Evolutionary conservation across 1,140 invertebrate species (phyloP).

Genomic region (Latrodectus geometricus): DNA sequence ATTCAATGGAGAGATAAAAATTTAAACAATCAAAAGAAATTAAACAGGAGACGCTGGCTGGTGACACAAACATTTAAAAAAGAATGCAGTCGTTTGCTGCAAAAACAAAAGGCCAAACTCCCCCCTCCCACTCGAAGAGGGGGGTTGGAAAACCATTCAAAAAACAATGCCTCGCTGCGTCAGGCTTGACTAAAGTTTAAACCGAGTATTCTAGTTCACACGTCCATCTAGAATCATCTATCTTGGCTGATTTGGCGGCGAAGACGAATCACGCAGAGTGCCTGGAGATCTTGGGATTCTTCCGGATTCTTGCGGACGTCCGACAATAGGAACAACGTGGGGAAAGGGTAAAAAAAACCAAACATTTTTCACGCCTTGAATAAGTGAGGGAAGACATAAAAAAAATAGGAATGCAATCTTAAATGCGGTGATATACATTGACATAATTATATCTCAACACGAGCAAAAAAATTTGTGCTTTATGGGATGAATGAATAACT

Average conservation of each 20-base stretch:
- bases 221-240: conserved; percentile 32
- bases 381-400: neutral
- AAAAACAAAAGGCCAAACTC: neutral
- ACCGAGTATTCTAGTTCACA: conserved; percentile 59
- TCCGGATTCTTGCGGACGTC: conserved; percentile 12
- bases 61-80: neutral
- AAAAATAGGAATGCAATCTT: neutral
- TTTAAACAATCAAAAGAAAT: neutral
- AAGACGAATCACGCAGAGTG: conserved; percentile 43
- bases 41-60: conserved; percentile 21
- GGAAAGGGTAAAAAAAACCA: neutral
- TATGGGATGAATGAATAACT: too few species aligned
- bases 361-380: neutral
- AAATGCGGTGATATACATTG: neutral
- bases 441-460: neutral
- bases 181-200: conserved; percentile 37
- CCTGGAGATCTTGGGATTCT: conserved; percentile 33
- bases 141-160: neutral
- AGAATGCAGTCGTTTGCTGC: neutral
- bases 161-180: conserved; percentile 26
- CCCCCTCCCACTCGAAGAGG: neutral
- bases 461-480: neutral
- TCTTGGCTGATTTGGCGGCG: neutral
- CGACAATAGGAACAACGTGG: neutral
- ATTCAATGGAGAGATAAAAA: conserved; percentile 13